Evolutionary conservation across 2,797 vertebrate genomes (phyloP).

Genomic region (Phrynocephalus guinanensis): DNA sequence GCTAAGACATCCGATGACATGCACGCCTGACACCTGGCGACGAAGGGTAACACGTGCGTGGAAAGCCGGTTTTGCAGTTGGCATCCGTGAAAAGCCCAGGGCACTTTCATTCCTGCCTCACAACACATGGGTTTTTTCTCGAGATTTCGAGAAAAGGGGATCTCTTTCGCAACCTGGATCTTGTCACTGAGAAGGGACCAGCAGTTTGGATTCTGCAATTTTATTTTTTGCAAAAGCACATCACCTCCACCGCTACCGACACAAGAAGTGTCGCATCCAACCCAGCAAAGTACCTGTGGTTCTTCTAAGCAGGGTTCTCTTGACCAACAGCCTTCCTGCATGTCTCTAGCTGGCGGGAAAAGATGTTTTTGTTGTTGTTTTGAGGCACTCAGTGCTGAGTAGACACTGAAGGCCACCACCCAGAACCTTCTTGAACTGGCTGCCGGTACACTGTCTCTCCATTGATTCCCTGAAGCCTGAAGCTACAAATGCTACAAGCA

Average conservation of each 20-base stretch:
- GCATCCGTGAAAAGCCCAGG: not conserved
- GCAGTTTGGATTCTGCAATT: too few species aligned
- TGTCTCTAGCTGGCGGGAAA: not conserved
- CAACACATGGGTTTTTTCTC: not conserved
- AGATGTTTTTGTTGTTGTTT: too few species aligned
- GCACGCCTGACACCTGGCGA: too few species aligned
- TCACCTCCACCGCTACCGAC: not conserved
- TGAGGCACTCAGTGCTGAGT: not conserved
- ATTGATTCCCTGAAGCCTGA: too few species aligned
- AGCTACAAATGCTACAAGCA: not conserved
- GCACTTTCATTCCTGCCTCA: too few species aligned
- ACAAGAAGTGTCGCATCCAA: not conserved
- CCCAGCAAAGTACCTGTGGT: not conserved
- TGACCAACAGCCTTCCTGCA: not conserved
- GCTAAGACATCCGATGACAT: too few species aligned
- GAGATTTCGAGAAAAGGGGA: not conserved
- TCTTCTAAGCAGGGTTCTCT: too few species aligned
- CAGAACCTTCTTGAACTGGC: not conserved
- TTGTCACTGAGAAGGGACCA: not conserved
- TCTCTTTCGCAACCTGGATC: not conserved
- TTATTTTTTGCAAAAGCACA: not conserved
- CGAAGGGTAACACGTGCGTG: too few species aligned
- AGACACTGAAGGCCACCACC: not conserved
- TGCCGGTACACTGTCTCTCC: too few species aligned
- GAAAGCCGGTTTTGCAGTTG: not conserved